These are phyloP conservation scores for Tenebrosternarchus preto DNA, from an alignment of 2,113 vertebrate genomes.

Conservation along the genomic window DNA sequence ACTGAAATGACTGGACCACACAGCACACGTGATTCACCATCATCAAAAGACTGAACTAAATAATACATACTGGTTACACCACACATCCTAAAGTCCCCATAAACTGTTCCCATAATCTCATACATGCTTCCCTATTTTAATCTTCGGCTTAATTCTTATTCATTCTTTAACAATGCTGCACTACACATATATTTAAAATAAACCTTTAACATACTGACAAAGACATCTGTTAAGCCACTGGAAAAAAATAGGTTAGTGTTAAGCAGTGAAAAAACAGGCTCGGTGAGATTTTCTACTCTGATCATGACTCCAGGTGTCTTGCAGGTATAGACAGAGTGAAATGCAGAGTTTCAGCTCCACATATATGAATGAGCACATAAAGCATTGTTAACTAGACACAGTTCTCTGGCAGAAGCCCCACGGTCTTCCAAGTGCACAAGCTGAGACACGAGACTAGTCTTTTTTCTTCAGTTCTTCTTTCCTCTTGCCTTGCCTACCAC, in stretches of 20 bases:
- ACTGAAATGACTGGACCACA: background rate
- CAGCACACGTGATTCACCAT: background rate
- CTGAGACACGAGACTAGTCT: conserved; percentile 60
- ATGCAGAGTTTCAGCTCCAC: background rate
- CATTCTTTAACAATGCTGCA: background rate
- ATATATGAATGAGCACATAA: conserved; percentile 25
- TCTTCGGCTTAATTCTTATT: background rate
- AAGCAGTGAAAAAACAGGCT: background rate
- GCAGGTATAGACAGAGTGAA: conserved; percentile 54
- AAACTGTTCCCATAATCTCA: background rate
- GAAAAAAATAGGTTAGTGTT: background rate
- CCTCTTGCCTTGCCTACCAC: conserved; percentile 53
- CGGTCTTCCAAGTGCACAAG: conserved; percentile 54
- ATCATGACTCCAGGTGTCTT: conserved; percentile 39
- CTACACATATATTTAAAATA: background rate
- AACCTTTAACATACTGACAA: conserved; percentile 33
- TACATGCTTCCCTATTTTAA: too few species aligned
- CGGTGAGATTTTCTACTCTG: conserved; percentile 2
- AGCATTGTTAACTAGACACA: conserved; percentile 31
- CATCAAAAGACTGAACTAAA: background rate
- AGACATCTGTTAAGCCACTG: background rate
- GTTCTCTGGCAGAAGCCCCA: conserved; percentile 44
- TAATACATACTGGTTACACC: background rate
- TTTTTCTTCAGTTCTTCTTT: conserved; percentile 37
- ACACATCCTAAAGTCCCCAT: background rate